Conservation (phyloP, 2,113 vertebrate genomes). For the Meleagris gallopavo region DNA sequence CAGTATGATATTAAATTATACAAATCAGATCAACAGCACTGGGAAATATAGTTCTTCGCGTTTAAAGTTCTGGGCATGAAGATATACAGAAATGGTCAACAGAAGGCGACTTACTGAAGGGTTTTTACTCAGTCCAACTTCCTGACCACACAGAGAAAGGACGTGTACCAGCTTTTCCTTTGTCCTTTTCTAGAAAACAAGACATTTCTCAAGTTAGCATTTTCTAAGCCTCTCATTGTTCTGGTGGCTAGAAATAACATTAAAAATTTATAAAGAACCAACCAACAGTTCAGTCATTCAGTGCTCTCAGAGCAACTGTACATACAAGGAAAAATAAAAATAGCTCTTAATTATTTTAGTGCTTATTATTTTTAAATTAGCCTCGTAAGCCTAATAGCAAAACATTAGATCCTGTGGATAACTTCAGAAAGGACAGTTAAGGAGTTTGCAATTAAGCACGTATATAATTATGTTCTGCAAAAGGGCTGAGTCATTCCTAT, state of each 20-base stretch:
- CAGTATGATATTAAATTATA: not conserved
- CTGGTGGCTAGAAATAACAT: not conserved
- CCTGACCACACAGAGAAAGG: conserved; percentile 95
- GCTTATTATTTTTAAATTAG: conserved; percentile 21
- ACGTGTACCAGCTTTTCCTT: conserved; percentile 98
- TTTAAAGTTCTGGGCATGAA: not conserved
- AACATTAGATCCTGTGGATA: not conserved
- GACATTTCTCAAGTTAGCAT: not conserved
- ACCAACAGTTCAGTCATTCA: not conserved
- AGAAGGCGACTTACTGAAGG: conserved; percentile 88
- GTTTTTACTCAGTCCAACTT: conserved; percentile 97
- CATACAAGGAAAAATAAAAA: not conserved
- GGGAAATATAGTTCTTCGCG: not conserved
- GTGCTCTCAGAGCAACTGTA: not conserved
- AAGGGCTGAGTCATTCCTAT: not conserved
- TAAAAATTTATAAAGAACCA: not conserved
- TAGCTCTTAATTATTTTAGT: not conserved
- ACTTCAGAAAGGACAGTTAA: not conserved
- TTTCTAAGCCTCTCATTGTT: not conserved
- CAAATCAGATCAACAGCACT: not conserved
- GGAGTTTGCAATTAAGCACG: not conserved
- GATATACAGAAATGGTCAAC: not conserved
- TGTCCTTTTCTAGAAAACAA: conserved; percentile 90
- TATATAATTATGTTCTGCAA: not conserved
- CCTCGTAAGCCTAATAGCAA: not conserved